Conservation (phyloP, 2,888 invertebrate genomes). For the Lucinisca nassula region DNA sequence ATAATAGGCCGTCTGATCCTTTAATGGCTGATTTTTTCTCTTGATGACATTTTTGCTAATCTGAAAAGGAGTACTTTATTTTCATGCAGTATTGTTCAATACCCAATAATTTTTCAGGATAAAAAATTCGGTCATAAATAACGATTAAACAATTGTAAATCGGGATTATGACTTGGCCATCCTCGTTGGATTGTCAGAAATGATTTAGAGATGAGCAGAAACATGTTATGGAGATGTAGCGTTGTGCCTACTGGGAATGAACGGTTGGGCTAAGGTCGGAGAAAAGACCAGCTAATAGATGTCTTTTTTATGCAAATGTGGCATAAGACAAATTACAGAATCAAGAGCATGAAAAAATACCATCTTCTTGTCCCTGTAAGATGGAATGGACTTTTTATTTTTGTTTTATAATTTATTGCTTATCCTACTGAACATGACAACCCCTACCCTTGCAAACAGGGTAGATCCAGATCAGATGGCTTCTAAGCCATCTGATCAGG, state of each 20-base stretch:
- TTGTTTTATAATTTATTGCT: no score
- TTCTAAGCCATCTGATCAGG: no score
- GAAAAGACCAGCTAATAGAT: slow-evolving; percentile 52
- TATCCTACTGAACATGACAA: no score
- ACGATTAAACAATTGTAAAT: not conserved
- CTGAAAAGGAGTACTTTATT: not conserved
- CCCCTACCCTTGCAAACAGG: no score
- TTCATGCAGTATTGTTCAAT: not conserved
- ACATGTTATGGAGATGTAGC: not conserved
- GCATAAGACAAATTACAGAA: not conserved
- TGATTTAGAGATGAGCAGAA: not conserved
- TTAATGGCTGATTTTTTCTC: not conserved
- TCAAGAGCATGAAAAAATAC: not conserved
- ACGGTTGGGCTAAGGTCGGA: slow-evolving; percentile 60
- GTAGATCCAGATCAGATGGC: no score
- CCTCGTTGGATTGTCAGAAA: not conserved
- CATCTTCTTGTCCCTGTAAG: not conserved
- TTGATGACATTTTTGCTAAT: not conserved
- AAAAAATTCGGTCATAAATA: not conserved
- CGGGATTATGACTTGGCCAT: not conserved
- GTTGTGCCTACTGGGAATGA: slow-evolving; percentile 52
- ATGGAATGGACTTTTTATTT: not conserved
- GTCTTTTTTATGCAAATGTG: slow-evolving; percentile 72
- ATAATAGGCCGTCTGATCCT: not conserved
- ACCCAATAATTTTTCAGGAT: not conserved